Evolutionary conservation across 2,888 invertebrate species (phyloP), one percentile per base, ranked within the genome.

Genomic region (Fragum whitleyi): DNA sequence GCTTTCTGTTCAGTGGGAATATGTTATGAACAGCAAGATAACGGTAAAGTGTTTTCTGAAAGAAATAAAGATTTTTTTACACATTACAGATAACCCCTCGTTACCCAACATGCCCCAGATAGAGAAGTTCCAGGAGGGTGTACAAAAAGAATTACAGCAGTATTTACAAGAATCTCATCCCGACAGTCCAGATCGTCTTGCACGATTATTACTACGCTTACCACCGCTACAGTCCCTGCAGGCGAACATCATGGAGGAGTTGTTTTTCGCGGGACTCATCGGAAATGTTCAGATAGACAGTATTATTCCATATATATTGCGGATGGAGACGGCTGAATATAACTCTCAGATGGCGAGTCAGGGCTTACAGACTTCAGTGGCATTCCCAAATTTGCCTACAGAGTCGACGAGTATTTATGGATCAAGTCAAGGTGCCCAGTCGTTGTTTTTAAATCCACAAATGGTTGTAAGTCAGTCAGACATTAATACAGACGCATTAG

Each of bases 221-320:
- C 94, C 94, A 9, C 92, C 94, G 26, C 89, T 94, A 47, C 92
- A 94, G 61, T 91, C 92, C 23, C 90, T 94, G 74, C 89, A 89
- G 39, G 96, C 98, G 65, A 98, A 97, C 95, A 97, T 98, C 94
- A 96, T 97, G 93, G 98, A 99, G 94, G 97, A 98, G 94, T 95
- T 98, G 83, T 98, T 98, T 95, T 98, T 97, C 95, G 97, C 97
- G 95, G 97, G 97, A 92, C 96, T 98, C 81, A 96, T 98, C 90
- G 97, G 97, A 61, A 97, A 98, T 94, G 97, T 99, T 89, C 97
- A 98, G 94, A 98, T 99, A 80, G 98, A 99, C 92, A 97, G 97
- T 92, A 97, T 99, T 88, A 97, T 99, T 94, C 98, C 98, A 36
- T 98, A 95, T 90, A 96, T 99, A 92, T 95, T 99, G 88, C 96